phyloP scores from a whole-genome alignment of 2,888 invertebrate genomes.

The Drosophila demipolita region DNA sequence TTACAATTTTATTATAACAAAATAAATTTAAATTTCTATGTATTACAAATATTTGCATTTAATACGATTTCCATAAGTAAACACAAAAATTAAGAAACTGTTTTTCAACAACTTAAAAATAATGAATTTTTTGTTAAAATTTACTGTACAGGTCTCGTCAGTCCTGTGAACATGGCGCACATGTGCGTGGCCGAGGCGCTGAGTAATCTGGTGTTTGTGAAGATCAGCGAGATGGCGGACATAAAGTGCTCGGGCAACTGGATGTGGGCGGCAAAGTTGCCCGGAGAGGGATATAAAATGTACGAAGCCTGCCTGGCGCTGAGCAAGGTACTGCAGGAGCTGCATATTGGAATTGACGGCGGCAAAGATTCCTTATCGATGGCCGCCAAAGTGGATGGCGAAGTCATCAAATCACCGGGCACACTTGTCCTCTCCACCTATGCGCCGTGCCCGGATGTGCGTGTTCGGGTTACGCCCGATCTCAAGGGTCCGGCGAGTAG shows the following conservation, averaged over 20 bases:
- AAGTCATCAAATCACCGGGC: conserved; percentile 92
- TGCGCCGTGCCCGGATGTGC: conserved; percentile 96
- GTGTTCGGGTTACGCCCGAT: conserved; percentile 95
- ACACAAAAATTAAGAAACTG: no score
- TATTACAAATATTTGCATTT: neutral
- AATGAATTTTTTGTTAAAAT: neutral
- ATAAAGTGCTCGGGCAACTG: conserved; percentile 99
- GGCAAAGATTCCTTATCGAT: conserved; percentile 99
- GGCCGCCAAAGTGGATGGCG: conserved; percentile 93
- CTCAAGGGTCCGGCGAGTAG: conserved; percentile 89
- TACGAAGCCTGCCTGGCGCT: conserved; percentile 95
- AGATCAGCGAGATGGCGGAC: conserved; percentile 90
- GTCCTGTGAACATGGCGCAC: conserved; percentile 94
- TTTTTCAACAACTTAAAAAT: neutral
- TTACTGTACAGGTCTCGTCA: conserved; percentile 85
- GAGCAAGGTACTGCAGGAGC: conserved; percentile 92
- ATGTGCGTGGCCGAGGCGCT: conserved; percentile 98
- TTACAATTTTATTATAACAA: neutral
- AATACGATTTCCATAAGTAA: neutral
- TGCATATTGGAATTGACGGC: conserved; percentile 96
- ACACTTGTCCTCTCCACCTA: conserved; percentile 98
- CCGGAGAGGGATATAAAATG: conserved; percentile 95
- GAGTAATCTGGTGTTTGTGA: conserved; percentile 94
- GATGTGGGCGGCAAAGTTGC: conserved; percentile 99
- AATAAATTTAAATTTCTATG: neutral